phyloP scores from a whole-genome alignment of 1,140 invertebrate genomes.

The Meloidogyne chitwoodi region DNA sequence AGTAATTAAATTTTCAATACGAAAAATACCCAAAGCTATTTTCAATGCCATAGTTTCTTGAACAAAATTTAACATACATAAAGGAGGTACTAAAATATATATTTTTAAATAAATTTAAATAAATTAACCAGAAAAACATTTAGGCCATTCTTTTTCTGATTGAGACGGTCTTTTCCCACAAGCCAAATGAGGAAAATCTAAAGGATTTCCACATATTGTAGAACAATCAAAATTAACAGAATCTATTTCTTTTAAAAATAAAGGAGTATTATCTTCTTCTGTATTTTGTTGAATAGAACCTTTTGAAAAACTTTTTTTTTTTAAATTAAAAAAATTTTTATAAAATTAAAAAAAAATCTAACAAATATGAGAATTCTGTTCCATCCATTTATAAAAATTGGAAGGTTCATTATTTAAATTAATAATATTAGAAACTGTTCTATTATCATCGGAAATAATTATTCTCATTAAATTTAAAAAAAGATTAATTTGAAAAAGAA shows the following conservation, averaged over 20 bases:
- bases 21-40: neutral
- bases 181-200: neutral
- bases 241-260: slow-evolving; percentile 7
- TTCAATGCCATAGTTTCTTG: slow-evolving; percentile 5
- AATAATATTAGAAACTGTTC: neutral
- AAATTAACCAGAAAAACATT: neutral
- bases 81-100: slow-evolving; percentile 3
- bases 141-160: neutral
- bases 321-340: neutral
- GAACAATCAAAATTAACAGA: neutral
- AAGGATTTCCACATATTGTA: slow-evolving; percentile 7
- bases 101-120: neutral
- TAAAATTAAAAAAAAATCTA: neutral
- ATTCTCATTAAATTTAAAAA: neutral
- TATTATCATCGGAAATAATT: neutral
- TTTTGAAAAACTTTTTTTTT: neutral
- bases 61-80: slow-evolving; percentile 12
- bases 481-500: neutral
- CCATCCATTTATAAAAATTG: slow-evolving; percentile 14
- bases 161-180: neutral
- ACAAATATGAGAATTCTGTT: slow-evolving; percentile 17
- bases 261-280: neutral
- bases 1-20: neutral
- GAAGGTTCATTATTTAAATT: neutral
- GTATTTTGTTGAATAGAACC: too few species aligned